These are phyloP conservation scores for Entomobrya proxima DNA, from an alignment of 2,888 invertebrate species.

Conservation along the genomic window DNA sequence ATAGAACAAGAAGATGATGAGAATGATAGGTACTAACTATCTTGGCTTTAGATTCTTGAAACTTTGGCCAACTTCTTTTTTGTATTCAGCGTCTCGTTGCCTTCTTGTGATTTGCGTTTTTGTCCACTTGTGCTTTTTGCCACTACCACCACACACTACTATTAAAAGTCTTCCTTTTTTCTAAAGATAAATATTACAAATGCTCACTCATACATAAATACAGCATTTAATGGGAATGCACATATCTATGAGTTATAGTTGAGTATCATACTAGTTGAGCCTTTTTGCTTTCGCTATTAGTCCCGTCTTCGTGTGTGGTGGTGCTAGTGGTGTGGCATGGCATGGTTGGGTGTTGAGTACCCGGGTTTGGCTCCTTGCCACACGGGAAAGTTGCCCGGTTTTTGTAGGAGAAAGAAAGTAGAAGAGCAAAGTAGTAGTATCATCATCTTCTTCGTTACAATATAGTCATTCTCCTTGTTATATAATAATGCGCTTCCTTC, in stretches of 20 bases:
- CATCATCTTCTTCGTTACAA: too few relatives aligned
- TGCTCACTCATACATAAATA: not conserved
- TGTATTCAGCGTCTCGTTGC: not conserved
- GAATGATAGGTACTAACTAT: conserved; percentile 15
- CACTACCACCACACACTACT: not conserved
- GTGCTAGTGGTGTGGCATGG: not conserved
- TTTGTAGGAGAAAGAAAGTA: not conserved
- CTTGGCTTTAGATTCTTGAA: conserved; percentile 46
- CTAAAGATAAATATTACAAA: not conserved
- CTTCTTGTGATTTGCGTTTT: not conserved
- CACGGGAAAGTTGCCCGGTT: conserved; percentile 57
- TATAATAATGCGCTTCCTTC: not conserved
- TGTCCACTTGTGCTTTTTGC: conserved; percentile 2
- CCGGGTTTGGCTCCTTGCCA: conserved; percentile 54
- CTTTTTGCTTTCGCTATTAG: conserved; percentile 21
- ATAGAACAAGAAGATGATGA: not conserved
- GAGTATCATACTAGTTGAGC: conserved; percentile 8
- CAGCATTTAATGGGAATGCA: not conserved
- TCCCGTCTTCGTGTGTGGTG: conserved; percentile 22
- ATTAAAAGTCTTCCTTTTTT: not conserved
- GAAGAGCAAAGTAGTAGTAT: not conserved
- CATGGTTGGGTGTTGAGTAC: conserved; percentile 50
- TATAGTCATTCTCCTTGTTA: conserved; percentile 16
- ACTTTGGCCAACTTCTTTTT: conserved; percentile 54
- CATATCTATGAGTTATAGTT: conserved; percentile 3